Conservation (phyloP, 2,113 vertebrate genomes). For the Ictalurus punctatus region DNA sequence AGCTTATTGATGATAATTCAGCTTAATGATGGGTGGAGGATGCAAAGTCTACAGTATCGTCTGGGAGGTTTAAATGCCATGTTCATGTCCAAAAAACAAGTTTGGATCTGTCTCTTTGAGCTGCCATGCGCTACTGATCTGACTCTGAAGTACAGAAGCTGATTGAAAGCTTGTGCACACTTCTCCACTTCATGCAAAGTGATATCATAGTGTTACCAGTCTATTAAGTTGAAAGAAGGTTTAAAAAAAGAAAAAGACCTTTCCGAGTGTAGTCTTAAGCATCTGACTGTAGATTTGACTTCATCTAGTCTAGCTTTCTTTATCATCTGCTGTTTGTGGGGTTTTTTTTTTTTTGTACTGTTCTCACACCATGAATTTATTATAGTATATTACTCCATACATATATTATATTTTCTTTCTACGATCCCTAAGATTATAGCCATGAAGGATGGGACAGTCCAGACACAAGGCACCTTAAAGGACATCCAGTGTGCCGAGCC, state of each 20-base stretch:
- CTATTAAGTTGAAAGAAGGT: too few species aligned
- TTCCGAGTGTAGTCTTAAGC: too few species aligned
- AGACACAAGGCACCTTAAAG: slow-evolving; percentile 93
- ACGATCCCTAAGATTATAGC: slow-evolving; percentile 84
- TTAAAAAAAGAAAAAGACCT: too few species aligned
- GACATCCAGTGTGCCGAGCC: slow-evolving; percentile 93
- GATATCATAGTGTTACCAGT: neutral
- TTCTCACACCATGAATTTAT: neutral
- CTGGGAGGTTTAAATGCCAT: neutral
- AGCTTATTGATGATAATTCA: neutral
- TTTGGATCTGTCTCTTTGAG: neutral
- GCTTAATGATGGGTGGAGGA: neutral
- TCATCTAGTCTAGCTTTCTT: neutral
- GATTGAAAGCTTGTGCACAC: neutral
- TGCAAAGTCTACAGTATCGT: neutral
- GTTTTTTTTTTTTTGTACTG: too few species aligned
- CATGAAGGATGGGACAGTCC: slow-evolving; percentile 96
- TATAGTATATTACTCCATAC: neutral
- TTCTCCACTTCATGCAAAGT: neutral
- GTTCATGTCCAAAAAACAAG: neutral
- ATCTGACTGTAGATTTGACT: neutral
- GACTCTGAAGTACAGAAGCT: neutral
- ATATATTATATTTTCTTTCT: neutral
- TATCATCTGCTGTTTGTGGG: neutral
- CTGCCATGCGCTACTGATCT: neutral